These are phyloP conservation scores for Melanerpes aurifrons DNA, from an alignment of 2,113 vertebrate genomes.

Conservation along the genomic window DNA sequence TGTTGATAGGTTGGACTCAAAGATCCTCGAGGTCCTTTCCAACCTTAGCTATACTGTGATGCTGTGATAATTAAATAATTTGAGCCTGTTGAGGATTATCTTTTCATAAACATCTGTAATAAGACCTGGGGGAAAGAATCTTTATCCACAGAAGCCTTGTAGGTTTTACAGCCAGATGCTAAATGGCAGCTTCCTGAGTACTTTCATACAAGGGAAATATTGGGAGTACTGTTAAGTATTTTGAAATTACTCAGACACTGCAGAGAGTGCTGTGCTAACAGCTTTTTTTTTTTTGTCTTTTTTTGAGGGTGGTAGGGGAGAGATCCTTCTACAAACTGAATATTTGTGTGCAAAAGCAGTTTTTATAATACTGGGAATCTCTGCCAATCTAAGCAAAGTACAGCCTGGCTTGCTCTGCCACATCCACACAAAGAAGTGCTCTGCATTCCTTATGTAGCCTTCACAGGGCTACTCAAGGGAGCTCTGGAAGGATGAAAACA, in stretches of 20 bases:
- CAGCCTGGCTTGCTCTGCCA: neutral
- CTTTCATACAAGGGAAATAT: neutral
- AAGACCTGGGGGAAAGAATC: neutral
- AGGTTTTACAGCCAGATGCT: conserved; percentile 1
- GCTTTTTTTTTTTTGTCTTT: neutral
- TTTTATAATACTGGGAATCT: neutral
- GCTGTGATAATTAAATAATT: neutral
- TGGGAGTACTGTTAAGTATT: accelerated
- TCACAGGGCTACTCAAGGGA: neutral
- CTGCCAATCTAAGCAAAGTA: conserved; percentile 25
- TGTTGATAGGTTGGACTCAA: too few species aligned
- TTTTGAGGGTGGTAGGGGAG: neutral
- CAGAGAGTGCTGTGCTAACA: neutral
- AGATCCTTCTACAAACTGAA: neutral
- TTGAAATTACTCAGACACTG: neutral
- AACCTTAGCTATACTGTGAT: too few species aligned
- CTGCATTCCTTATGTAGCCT: neutral
- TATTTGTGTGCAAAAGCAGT: neutral
- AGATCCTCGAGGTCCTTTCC: too few species aligned
- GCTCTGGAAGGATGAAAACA: neutral
- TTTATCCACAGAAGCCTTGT: neutral
- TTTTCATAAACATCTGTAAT: neutral
- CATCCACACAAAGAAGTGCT: neutral
- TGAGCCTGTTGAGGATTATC: neutral
- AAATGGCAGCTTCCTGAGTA: neutral